Conservation (phyloP, 2,797 vertebrate genomes). For the Zenarchopterus dispar region DNA sequence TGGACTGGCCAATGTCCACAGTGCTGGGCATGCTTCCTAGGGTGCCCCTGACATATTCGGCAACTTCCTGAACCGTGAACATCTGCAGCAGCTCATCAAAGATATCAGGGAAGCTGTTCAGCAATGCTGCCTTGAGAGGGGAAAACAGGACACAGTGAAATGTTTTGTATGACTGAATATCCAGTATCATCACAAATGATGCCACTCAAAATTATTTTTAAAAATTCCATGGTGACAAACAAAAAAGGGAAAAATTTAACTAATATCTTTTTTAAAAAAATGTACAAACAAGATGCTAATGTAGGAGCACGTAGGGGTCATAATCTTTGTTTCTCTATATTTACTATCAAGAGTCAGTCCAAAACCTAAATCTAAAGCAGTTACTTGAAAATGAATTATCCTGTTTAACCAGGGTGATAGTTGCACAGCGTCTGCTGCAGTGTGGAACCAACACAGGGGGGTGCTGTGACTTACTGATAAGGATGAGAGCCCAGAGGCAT, state of each 20-base stretch:
- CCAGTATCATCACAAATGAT: not conserved
- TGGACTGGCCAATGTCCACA: conserved; percentile 97
- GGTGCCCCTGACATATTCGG: conserved; percentile 95
- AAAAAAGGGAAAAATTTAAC: not conserved
- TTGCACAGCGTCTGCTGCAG: conserved; percentile 38
- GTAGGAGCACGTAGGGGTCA: too few relatives aligned
- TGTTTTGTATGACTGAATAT: not conserved
- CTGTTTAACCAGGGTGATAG: conserved; percentile 14
- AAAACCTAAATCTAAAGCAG: conserved; percentile 3
- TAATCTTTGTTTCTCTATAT: not conserved
- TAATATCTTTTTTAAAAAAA: not conserved
- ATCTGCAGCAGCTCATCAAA: conserved; percentile 98
- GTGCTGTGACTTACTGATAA: conserved; percentile 86
- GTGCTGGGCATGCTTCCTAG: conserved; percentile 99
- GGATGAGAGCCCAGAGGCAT: conserved; percentile 77
- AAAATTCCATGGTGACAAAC: not conserved
- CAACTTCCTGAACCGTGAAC: conserved; percentile 98
- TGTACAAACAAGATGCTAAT: not conserved
- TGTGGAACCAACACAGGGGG: conserved; percentile 67
- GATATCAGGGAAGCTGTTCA: conserved; percentile 97
- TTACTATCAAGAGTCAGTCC: not conserved
- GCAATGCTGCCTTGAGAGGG: conserved; percentile 88
- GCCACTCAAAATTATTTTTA: not conserved
- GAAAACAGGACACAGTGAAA: conserved; percentile 19
- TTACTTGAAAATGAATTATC: conserved; percentile 33